Percentiles rank a stretch among this genome's conserved stretches.
These are phyloP conservation scores for Stegostoma tigrinum DNA, from an alignment of 2,113 vertebrate species.

Conservation along the genomic window DNA sequence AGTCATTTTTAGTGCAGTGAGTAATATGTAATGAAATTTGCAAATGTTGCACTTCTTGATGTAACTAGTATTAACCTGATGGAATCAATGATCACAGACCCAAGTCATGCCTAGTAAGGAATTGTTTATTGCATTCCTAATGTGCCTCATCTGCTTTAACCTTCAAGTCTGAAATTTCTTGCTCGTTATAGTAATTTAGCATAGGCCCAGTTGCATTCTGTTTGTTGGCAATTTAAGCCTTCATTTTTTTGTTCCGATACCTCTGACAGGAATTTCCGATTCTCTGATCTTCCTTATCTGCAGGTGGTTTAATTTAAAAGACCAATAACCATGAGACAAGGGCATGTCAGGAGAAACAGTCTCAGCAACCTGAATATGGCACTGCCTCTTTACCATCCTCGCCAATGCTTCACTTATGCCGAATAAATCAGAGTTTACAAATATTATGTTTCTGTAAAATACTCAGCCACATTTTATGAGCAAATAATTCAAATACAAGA, in stretches of 20 bases:
- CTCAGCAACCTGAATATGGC: background rate
- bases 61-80: conserved; percentile 32
- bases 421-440: background rate
- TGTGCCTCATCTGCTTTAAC: conserved; percentile 19
- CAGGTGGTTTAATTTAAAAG: conserved; percentile 30
- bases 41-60: background rate
- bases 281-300: conserved; percentile 9
- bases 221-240: conserved; percentile 24
- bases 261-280: conserved; percentile 33
- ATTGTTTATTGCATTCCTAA: conserved; percentile 32
- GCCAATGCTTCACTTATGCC: background rate
- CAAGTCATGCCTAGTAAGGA: background rate
- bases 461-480: background rate
- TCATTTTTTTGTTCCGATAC: background rate
- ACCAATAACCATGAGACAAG: conserved; percentile 17
- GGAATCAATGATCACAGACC: background rate
- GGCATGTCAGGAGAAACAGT: background rate
- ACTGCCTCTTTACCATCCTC: background rate
- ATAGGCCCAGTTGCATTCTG: background rate
- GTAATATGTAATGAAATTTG: conserved; percentile 18
- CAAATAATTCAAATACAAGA: background rate
- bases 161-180: conserved; percentile 34
- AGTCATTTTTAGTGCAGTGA: conserved; percentile 30
- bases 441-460: background rate
- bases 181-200: background rate